These are phyloP conservation scores for Actinia equina DNA, from an alignment of 64 coral and sea anemone genomes.

Conservation along the genomic window DNA sequence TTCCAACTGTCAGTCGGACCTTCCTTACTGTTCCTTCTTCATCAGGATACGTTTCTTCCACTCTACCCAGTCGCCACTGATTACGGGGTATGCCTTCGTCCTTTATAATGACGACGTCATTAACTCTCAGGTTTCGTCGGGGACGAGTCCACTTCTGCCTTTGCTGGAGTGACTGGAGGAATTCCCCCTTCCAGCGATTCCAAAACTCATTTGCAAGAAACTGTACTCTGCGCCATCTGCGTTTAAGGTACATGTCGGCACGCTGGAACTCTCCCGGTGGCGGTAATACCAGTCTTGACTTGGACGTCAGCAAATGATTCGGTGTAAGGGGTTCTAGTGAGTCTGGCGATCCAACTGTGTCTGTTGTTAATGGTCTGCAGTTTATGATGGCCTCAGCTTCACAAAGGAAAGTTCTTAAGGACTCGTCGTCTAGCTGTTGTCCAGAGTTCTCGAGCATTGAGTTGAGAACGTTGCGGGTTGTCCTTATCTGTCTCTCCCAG, in stretches of 20 bases:
- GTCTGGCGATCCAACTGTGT: not conserved
- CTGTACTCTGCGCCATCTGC: not conserved
- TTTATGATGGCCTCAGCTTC: not conserved
- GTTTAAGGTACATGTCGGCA: not conserved
- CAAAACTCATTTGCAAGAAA: not conserved
- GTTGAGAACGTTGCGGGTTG: too few relatives aligned
- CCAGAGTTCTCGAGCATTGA: not conserved
- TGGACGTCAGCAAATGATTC: not conserved
- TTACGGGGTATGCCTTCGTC: not conserved
- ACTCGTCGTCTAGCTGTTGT: not conserved
- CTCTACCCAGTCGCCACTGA: not conserved
- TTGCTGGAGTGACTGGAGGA: not conserved
- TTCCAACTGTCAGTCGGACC: not conserved
- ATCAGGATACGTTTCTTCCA: not conserved
- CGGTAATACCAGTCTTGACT: not conserved
- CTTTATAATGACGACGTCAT: not conserved
- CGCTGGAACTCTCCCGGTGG: not conserved
- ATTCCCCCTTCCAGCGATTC: not conserved
- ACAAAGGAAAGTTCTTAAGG: not conserved
- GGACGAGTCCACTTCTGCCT: constrained; percentile 10
- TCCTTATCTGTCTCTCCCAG: too few relatives aligned
- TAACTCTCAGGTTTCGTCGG: not conserved
- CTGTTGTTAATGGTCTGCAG: not conserved
- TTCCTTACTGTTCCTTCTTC: not conserved
- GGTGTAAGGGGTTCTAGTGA: not conserved